Percentiles rank a stretch among this genome's conserved stretches.
Conservation (phyloP, 2,888 invertebrate genomes). For the Spodoptera picta region DNA sequence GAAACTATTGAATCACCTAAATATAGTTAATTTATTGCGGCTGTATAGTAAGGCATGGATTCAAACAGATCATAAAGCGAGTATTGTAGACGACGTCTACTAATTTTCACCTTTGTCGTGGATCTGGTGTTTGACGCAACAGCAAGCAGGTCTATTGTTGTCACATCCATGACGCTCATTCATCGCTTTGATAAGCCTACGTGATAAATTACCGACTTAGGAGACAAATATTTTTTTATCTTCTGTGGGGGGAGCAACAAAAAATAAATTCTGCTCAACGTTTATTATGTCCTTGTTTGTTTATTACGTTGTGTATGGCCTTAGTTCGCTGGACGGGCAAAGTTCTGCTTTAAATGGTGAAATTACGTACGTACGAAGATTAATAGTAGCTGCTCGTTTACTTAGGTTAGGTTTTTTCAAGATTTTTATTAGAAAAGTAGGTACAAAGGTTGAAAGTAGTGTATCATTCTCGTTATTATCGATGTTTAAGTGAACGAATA, state of each 20-base stretch:
- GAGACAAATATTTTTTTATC: constrained; percentile 58
- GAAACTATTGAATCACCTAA: too few species aligned
- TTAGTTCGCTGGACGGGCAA: constrained; percentile 2
- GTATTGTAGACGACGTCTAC: constrained; percentile 52
- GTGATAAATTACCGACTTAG: constrained; percentile 69
- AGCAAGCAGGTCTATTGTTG: constrained; percentile 67
- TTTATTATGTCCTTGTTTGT: constrained; percentile 41
- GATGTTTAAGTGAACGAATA: too few species aligned
- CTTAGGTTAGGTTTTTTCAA: too few species aligned
- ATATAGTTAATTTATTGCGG: too few species aligned
- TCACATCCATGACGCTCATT: constrained; percentile 67
- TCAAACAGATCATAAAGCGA: constrained; percentile 44
- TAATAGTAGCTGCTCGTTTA: too few species aligned
- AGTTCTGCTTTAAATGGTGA: constrained; percentile 10
- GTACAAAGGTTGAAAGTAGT: too few species aligned
- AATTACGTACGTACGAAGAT: neutral
- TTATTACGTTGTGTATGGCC: constrained; percentile 17
- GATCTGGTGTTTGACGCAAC: constrained; percentile 58
- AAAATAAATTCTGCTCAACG: constrained; percentile 34
- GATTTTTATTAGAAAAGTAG: too few species aligned
- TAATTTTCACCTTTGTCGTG: constrained; percentile 61
- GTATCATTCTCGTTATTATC: too few species aligned
- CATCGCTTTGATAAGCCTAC: constrained; percentile 65
- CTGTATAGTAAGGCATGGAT: constrained; percentile 15
- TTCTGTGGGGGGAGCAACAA: constrained; percentile 19